These are phyloP conservation scores for Forbesichthys agassizii DNA, from an alignment of 2,113 vertebrate species.

Conservation along the genomic window DNA sequence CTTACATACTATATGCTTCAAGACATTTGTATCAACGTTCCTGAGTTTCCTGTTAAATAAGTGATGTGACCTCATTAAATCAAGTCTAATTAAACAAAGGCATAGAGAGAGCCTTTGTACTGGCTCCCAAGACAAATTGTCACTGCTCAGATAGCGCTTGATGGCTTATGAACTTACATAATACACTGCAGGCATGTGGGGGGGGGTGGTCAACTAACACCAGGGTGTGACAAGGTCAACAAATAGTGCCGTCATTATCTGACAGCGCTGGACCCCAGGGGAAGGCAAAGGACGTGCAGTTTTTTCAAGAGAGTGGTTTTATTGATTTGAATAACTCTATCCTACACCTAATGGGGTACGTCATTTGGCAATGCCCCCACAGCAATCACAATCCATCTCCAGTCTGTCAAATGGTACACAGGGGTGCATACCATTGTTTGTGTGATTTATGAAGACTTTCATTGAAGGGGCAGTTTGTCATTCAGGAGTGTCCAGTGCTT, in stretches of 20 bases:
- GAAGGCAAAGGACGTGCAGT: slow-evolving; percentile 39
- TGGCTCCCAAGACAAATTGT: not conserved
- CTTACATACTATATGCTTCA: not conserved
- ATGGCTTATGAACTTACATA: not conserved
- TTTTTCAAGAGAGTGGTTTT: slow-evolving; percentile 46
- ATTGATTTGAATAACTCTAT: slow-evolving; percentile 75
- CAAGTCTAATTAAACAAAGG: not conserved
- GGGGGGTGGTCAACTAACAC: not conserved
- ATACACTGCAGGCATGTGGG: not conserved
- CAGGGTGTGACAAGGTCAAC: slow-evolving; percentile 54
- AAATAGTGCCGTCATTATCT: slow-evolving; percentile 58
- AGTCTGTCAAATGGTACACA: slow-evolving; percentile 73
- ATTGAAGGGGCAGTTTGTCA: slow-evolving; percentile 77
- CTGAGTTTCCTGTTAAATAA: not conserved
- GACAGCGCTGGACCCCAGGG: slow-evolving; percentile 50
- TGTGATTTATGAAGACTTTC: slow-evolving; percentile 84
- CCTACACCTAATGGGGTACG: slow-evolving; percentile 65
- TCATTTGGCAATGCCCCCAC: slow-evolving; percentile 67
- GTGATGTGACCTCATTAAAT: not conserved
- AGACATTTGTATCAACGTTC: not conserved
- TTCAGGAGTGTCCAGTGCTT: slow-evolving; percentile 59
- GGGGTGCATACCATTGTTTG: slow-evolving; percentile 64
- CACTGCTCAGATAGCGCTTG: not conserved
- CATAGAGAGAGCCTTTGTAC: not conserved
- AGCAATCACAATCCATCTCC: slow-evolving; percentile 81